A percentile compares a stretch with the other conserved stretches of the same genome.
Evolutionary conservation across 2,888 invertebrate genomes (phyloP).

Genomic region (Aquatica leii): DNA sequence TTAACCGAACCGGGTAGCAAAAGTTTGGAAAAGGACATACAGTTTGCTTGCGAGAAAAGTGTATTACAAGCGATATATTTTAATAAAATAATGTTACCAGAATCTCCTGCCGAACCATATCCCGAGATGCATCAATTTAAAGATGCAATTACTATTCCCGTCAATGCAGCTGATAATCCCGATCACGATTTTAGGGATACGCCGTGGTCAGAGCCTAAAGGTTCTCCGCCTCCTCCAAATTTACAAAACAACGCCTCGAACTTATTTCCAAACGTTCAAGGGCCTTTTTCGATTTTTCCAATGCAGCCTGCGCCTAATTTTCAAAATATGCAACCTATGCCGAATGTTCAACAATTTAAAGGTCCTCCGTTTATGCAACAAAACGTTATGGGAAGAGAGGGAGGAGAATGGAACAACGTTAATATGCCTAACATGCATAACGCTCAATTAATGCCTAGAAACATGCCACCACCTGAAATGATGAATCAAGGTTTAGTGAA

Average conservation of each 20-base stretch:
- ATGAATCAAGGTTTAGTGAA: constrained; percentile 54
- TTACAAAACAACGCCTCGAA: constrained; percentile 52
- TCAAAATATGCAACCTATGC: constrained; percentile 20
- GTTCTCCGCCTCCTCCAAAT: constrained; percentile 63
- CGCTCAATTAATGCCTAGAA: constrained; percentile 49
- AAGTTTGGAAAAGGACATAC: constrained; percentile 87
- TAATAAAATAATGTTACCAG: constrained; percentile 83
- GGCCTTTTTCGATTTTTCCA: constrained; percentile 21
- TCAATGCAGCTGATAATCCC: constrained; percentile 88
- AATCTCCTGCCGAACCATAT: constrained; percentile 87
- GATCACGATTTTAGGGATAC: constrained; percentile 81
- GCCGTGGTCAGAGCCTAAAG: constrained; percentile 88
- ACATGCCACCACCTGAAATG: constrained; percentile 58
- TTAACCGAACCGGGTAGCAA: constrained; percentile 75
- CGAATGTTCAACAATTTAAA: constrained; percentile 60
- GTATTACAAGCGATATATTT: constrained; percentile 85
- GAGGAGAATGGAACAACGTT: constrained; percentile 61
- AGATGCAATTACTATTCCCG: constrained; percentile 85
- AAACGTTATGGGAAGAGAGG: constrained; percentile 36
- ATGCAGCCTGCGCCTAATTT: constrained; percentile 33
- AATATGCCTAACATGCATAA: constrained; percentile 44
- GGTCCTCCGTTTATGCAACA: constrained; percentile 51
- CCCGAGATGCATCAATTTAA: constrained; percentile 77
- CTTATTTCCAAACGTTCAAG: constrained; percentile 54
- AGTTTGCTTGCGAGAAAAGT: constrained; percentile 85